A percentile compares a stretch with the other conserved stretches of the same genome.
Conservation (phyloP, 2,888 invertebrate species). For the Meandrusa payeni region DNA sequence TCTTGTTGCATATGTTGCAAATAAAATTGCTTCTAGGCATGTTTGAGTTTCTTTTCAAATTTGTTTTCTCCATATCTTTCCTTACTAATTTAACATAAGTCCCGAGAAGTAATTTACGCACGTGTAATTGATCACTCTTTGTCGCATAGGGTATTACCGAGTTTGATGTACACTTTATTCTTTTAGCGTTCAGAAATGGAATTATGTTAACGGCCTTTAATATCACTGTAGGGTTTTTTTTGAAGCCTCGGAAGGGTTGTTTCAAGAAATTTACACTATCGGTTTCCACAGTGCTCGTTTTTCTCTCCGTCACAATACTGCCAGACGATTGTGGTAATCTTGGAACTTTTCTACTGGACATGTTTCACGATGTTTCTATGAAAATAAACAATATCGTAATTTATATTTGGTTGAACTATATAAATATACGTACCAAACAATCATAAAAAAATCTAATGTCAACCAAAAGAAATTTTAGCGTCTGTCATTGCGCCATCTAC, state of each 20-base stretch:
- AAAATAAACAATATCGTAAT: no score
- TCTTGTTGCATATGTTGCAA: not conserved
- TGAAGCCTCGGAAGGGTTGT: slow-evolving; percentile 47
- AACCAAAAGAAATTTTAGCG: no score
- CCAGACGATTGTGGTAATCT: slow-evolving; percentile 10
- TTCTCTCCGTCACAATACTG: not conserved
- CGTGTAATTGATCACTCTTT: slow-evolving; percentile 21
- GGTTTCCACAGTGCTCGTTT: slow-evolving; percentile 20
- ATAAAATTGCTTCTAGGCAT: not conserved
- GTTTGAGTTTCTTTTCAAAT: slow-evolving; percentile 34
- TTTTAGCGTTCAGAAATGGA: slow-evolving; percentile 39
- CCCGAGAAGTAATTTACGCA: slow-evolving; percentile 32
- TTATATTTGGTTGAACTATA: no score
- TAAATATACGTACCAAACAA: no score
- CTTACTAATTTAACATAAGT: slow-evolving; percentile 47
- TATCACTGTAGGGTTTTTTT: slow-evolving; percentile 45
- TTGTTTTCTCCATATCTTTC: slow-evolving; percentile 44
- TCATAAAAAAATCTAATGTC: no score
- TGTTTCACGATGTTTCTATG: no score
- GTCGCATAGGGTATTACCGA: slow-evolving; percentile 8
- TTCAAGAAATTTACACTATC: slow-evolving; percentile 36
- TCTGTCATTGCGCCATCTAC: no score
- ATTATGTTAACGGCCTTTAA: slow-evolving; percentile 49
- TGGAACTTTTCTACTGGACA: no score
- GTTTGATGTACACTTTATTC: slow-evolving; percentile 4